A percentile compares a stretch with the other conserved stretches of the same genome.
phyloP scores from a whole-genome alignment of 92 coral and sea anemone genomes.

The Porites divaricata region DNA sequence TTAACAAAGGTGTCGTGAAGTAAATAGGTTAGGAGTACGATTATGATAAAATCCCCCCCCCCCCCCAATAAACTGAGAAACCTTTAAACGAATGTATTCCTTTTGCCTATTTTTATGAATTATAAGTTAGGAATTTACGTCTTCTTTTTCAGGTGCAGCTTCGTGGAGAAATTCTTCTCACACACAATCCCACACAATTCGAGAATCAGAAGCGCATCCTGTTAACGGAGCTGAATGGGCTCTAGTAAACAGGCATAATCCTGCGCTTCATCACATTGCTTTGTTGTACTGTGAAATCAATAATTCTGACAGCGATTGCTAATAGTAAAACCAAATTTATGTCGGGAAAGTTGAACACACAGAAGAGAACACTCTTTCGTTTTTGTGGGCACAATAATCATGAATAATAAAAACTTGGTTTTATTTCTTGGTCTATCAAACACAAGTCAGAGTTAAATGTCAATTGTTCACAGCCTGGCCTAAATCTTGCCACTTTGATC shows the following conservation, averaged over 20 bases:
- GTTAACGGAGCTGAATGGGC: conserved; percentile 15
- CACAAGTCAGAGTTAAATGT: no score
- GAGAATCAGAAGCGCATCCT: conserved; percentile 1
- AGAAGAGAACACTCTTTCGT: no score
- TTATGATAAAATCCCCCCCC: neutral
- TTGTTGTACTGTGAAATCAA: neutral
- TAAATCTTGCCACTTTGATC: neutral
- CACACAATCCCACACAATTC: neutral
- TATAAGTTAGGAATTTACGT: neutral
- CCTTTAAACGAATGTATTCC: neutral
- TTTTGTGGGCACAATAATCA: no score
- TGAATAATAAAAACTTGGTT: no score
- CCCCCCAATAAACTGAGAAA: no score
- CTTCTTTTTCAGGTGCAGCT: conserved; percentile 13
- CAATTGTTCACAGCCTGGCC: no score
- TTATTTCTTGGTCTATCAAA: no score
- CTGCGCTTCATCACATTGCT: neutral
- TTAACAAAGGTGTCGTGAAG: neutral
- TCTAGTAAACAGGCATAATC: neutral
- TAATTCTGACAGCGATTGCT: neutral
- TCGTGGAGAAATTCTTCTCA: conserved; percentile 13
- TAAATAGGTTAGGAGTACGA: neutral
- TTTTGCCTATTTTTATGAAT: neutral
- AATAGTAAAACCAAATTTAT: no score
- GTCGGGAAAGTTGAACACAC: no score